phyloP scores from a whole-genome alignment of 1,140 invertebrate genomes.

The Dinoponera quadriceps region DNA sequence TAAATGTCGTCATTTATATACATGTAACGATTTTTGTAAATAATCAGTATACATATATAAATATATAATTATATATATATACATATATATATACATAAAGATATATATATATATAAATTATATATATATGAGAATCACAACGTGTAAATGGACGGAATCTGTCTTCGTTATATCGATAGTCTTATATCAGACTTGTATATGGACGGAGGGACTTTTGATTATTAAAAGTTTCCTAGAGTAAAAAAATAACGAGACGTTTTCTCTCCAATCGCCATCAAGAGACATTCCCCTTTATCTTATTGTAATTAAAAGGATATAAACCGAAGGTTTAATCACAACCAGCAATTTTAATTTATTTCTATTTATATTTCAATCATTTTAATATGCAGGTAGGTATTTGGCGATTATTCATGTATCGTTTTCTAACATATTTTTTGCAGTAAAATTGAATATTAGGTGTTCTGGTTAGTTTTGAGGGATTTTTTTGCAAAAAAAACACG shows the following conservation, averaged over 20 bases:
- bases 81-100: constrained; percentile 43
- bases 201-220: constrained; percentile 58
- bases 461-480: no score
- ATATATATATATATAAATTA: constrained; percentile 45
- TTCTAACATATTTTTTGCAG: no score
- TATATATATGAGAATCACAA: constrained; percentile 48
- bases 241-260: constrained; percentile 4
- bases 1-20: constrained; percentile 59
- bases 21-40: constrained; percentile 59
- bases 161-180: constrained; percentile 57
- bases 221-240: constrained; percentile 62
- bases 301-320: no score
- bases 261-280: neutral
- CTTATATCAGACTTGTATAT: constrained; percentile 63
- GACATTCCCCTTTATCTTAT: no score
- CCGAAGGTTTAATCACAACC: no score
- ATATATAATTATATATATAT: constrained; percentile 53
- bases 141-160: constrained; percentile 58
- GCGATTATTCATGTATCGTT: no score
- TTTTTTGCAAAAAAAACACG: no score
- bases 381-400: no score
- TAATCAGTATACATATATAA: constrained; percentile 57
- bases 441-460: no score
- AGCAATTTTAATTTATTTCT: no score
- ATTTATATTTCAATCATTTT: no score